Evolutionary conservation across 2,888 invertebrate species (phyloP), one percentile per base, ranked within the genome.

Genomic region (Argyra leucocephala): DNA sequence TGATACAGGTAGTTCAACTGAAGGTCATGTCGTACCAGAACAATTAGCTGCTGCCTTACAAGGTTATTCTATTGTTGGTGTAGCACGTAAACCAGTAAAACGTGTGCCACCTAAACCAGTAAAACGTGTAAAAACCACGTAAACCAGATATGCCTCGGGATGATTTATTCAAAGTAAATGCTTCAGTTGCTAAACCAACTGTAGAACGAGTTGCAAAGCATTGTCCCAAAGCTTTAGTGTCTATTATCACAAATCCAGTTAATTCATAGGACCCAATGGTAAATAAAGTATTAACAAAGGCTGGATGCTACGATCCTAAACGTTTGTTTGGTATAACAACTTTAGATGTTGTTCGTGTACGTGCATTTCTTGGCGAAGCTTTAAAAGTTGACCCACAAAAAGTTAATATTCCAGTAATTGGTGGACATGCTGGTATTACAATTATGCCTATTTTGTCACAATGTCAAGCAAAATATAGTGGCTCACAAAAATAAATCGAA

Each of bases 131-230:
- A n/a, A n/a, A n/a, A n/a, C 98, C 98, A 65, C 89, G 98, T 74
- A 99, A 99, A 81, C 99, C 99, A 21, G 98, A 98, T 77, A 98
- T 98, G 98, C 95, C 95, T 62, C 86, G 98, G 72, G 98, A 99
- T 80, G 99, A 99, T 82, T 85, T 99, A 65, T 99, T 98, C 84
- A 96, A 96, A 82, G 95, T 95, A 2, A 99, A 99, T 78, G 98
- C 98, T n/a, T 90, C 93, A 24, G 96, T 99, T 74, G 96, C 98
- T 6, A 85, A 91, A 62, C 93, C 96, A 80, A 84, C 99, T 69
- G 89, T 90, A 9, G 80, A 83, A 65, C 89, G 88, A 48, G 84
- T 90, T 72, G 91, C 96, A 9, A 85, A 91, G 79, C 86, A 85
- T 73, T 87, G 93, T 61, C 98, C 98, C 61, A 91, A 95, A 75